A percentile compares a stretch with the other conserved stretches of the same genome.
Conservation (phyloP, 2,797 vertebrate genomes). For the Australoheros facetus region DNA sequence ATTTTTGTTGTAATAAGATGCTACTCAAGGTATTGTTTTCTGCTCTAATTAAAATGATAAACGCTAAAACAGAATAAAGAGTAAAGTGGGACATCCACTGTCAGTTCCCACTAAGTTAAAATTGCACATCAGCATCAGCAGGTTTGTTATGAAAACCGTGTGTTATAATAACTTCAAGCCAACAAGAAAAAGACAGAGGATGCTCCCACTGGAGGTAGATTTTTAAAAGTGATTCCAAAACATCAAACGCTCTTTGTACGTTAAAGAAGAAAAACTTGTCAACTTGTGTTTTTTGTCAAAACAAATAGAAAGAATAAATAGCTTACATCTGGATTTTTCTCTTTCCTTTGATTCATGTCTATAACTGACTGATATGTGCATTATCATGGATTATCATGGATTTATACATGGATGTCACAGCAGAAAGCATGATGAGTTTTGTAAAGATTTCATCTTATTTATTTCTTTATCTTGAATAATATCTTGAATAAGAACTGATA, state of each 20-base stretch:
- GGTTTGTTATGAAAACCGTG: slow-evolving; percentile 9
- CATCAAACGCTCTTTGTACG: too few relatives aligned
- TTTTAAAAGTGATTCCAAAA: not conserved
- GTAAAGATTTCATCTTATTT: not conserved
- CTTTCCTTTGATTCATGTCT: not conserved
- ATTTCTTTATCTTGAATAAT: not conserved
- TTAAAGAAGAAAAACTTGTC: too few relatives aligned
- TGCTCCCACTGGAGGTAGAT: slow-evolving; percentile 1
- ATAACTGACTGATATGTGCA: not conserved
- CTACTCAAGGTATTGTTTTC: not conserved
- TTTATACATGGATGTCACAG: not conserved
- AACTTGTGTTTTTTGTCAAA: too few relatives aligned
- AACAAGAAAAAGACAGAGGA: slow-evolving; percentile 34
- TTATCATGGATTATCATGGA: not conserved
- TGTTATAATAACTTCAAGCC: slow-evolving; percentile 14
- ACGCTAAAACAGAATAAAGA: slow-evolving; percentile 9
- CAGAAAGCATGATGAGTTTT: not conserved
- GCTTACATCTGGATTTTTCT: not conserved
- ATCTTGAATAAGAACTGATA: not conserved
- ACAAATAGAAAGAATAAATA: not conserved
- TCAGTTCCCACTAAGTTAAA: slow-evolving; percentile 28
- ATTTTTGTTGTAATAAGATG: not conserved
- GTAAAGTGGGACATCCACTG: slow-evolving; percentile 15
- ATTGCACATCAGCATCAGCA: slow-evolving; percentile 37
- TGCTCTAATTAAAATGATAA: not conserved